Conservation (phyloP, 2,888 invertebrate genomes). For the Dolichopus griseipennis region DNA sequence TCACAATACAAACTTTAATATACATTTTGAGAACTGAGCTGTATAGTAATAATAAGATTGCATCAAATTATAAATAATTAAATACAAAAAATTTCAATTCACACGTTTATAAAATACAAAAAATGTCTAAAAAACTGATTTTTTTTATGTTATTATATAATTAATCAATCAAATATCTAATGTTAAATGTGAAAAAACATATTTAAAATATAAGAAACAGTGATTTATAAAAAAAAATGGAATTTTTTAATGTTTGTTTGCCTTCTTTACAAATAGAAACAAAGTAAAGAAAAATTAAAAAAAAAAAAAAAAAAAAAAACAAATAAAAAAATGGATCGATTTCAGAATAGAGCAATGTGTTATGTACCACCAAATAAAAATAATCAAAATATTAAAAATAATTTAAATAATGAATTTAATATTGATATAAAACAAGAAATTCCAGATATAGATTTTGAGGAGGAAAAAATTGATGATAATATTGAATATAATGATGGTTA, state of each 20-base stretch:
- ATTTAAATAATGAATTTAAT: neutral
- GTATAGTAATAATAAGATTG: neutral
- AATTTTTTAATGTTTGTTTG: neutral
- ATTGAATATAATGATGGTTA: neutral
- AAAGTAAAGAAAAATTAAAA: neutral
- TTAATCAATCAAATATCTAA: neutral
- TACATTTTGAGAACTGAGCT: too few species aligned
- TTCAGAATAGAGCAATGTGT: neutral
- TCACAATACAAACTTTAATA: too few species aligned
- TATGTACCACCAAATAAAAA: neutral
- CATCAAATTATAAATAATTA: neutral
- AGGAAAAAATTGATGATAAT: neutral
- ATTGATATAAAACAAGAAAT: constrained; percentile 7
- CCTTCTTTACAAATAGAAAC: neutral
- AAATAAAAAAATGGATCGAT: neutral
- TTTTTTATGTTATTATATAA: constrained; percentile 1
- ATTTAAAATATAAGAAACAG: neutral
- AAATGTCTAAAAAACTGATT: neutral
- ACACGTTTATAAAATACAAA: neutral
- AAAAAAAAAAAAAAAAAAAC: neutral
- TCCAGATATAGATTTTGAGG: constrained; percentile 9
- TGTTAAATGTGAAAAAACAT: neutral
- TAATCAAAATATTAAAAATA: neutral
- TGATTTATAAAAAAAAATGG: neutral
- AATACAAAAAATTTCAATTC: neutral